These are phyloP conservation scores for Elmis aenea DNA, from an alignment of 2,888 invertebrate genomes.

Conservation along the genomic window DNA sequence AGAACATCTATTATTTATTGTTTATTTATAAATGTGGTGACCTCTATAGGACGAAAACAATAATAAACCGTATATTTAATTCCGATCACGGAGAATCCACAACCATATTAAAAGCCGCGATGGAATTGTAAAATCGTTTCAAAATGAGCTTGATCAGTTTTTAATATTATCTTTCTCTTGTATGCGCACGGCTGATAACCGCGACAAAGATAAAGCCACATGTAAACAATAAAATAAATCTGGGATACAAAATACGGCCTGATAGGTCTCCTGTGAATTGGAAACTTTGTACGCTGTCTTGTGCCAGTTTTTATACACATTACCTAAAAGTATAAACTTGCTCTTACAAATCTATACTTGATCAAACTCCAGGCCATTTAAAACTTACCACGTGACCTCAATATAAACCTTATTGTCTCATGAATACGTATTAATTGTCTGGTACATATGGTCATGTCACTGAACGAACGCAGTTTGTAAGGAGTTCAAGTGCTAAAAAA, in stretches of 20 bases:
- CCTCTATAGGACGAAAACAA: conserved; percentile 21
- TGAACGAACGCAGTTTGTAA: conserved; percentile 13
- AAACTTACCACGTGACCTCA: conserved; percentile 38
- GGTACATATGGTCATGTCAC: conserved; percentile 25
- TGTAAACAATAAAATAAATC: too few relatives aligned
- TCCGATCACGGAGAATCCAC: conserved; percentile 23
- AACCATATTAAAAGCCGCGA: conserved; percentile 36
- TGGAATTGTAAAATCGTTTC: conserved; percentile 34
- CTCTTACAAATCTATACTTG: conserved; percentile 37
- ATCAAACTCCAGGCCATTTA: conserved; percentile 30
- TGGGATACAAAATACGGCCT: conserved; percentile 17
- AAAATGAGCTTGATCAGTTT: conserved; percentile 4
- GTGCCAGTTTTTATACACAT: conserved; percentile 42
- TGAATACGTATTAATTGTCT: conserved; percentile 39
- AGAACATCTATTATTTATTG: too few relatives aligned
- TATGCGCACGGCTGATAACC: too few relatives aligned
- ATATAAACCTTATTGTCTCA: conserved; percentile 39
- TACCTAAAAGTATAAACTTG: conserved; percentile 43
- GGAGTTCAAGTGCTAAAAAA: conserved; percentile 8
- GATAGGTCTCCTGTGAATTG: conserved; percentile 36
- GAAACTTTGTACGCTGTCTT: conserved; percentile 30
- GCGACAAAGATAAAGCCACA: too few relatives aligned
- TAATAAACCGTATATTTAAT: conserved; percentile 22
- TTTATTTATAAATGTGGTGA: too few relatives aligned
- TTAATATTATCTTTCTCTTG: conserved; percentile 6